Conservation (phyloP, 2,113 vertebrate genomes). For the Rhombomys opimus region DNA sequence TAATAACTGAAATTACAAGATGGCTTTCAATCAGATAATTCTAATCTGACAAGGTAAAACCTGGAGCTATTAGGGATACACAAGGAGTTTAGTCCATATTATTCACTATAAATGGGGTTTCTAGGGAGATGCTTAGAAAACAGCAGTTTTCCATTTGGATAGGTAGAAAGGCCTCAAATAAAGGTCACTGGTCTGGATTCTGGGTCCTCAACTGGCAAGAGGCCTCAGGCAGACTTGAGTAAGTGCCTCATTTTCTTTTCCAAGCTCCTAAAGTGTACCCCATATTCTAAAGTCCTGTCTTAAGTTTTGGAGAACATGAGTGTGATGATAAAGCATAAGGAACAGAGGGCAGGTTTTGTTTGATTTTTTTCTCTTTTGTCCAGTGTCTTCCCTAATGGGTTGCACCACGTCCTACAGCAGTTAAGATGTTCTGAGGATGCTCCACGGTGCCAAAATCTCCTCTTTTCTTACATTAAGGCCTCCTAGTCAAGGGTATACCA, state of each 20-base stretch:
- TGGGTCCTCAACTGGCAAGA: not conserved
- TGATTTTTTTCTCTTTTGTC: not conserved
- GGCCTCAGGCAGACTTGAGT: not conserved
- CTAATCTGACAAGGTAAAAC: not conserved
- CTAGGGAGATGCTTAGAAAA: not conserved
- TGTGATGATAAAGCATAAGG: accelerated
- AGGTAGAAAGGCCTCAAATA: not conserved
- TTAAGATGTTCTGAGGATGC: not conserved
- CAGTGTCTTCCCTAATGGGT: not conserved
- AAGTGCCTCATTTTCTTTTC: not conserved
- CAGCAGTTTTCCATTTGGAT: not conserved
- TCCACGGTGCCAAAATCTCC: not conserved
- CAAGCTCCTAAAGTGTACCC: accelerated
- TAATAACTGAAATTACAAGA: not conserved
- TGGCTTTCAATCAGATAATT: not conserved
- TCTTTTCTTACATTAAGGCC: accelerated
- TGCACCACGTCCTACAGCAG: accelerated
- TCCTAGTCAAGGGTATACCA: slow-evolving; percentile 15
- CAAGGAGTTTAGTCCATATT: not conserved
- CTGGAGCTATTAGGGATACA: not conserved
- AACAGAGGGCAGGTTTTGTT: not conserved
- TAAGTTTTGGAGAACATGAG: not conserved
- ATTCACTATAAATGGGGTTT: not conserved
- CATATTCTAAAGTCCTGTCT: not conserved
- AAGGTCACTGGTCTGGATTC: not conserved